Evolutionary conservation across 2,797 vertebrate species (phyloP).

Genomic region (Sebastes umbrosus): DNA sequence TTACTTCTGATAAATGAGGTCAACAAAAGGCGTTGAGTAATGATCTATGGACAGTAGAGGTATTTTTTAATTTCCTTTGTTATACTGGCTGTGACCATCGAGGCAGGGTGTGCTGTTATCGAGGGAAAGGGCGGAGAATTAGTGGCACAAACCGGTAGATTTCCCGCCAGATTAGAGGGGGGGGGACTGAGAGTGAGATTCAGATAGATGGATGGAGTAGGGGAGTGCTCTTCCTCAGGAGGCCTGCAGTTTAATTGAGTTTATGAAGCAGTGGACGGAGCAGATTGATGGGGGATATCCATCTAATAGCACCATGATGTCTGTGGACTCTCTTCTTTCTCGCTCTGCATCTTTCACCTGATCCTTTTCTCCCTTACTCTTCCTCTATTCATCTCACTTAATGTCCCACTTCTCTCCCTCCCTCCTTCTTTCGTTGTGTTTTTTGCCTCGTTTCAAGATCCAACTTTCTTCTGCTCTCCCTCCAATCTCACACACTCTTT

Average conservation of each 20-base stretch:
- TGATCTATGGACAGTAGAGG: background rate
- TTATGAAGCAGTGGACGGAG: slow-evolving; percentile 70
- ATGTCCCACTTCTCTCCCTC: background rate
- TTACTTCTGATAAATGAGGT: background rate
- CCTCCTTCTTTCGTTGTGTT: too few relatives aligned
- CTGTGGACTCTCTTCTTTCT: slow-evolving; percentile 39
- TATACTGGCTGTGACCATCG: background rate
- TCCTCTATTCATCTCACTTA: slow-evolving; percentile 57
- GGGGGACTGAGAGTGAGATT: slow-evolving; percentile 27
- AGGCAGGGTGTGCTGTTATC: background rate
- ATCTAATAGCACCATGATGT: slow-evolving; percentile 61
- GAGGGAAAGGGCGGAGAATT: slow-evolving; percentile 16
- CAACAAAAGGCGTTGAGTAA: background rate
- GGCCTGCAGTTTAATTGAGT: slow-evolving; percentile 74
- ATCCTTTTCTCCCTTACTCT: slow-evolving; percentile 19
- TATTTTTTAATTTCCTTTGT: slow-evolving; percentile 37
- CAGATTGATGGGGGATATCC: slow-evolving; percentile 74
- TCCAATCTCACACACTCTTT: background rate
- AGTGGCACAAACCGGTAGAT: slow-evolving; percentile 34
- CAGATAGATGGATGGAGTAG: slow-evolving; percentile 52
- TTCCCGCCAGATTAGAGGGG: slow-evolving; percentile 45
- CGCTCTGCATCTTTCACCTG: slow-evolving; percentile 51
- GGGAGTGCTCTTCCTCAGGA: slow-evolving; percentile 54
- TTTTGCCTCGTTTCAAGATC: background rate
- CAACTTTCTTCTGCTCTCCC: background rate